Evolutionary conservation across 1,140 invertebrate genomes (phyloP), one percentile per base, ranked within the genome.

Genomic region (Tribolium castaneum): DNA sequence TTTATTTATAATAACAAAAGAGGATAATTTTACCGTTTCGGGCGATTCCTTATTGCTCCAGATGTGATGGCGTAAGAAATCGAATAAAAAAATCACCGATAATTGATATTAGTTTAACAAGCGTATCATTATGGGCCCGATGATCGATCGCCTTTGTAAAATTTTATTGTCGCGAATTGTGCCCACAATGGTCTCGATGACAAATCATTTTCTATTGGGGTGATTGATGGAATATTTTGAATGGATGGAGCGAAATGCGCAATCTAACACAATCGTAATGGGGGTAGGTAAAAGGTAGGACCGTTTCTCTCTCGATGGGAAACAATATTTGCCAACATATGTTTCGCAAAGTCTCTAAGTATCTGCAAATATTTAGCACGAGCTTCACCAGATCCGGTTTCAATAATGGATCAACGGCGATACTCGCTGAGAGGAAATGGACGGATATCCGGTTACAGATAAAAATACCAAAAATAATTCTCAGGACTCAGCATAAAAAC

Each of bases 331-430:
- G 75, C 78, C 76, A 73, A 83, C 82, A 83, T 83, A 78, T 82
- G 80, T 83, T 83, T 81, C 80, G 77, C 80, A 82, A 82, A 82
- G 78, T 71, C 73, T 77, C 52, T 72, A 82, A 83, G 81, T 80
- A 82, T 81, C 56, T 78, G 82, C 79, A 83, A 83, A 83, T 82
- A 83, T 83, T 82, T 81, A 76, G 73, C 75, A 59, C 62, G 66
- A 76, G 76, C 75, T 79, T 76, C 50, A 39, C 45, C 22, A 75
- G 70, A 75, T 82, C 74, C 30, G 49, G 72, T 82, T 82, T 80
- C 80, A 80, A 81, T 62, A 73, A 82, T 82, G 80, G 80, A 80
- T 76, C 76, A 73, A 50, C 16, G 12, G 30, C 59, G 59, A 66
- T 34, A 66, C 13, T 52, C 16, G 12, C 9, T 3, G 30, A 14